These are phyloP conservation scores for Bradypodion pumilum DNA, from an alignment of 2,797 vertebrate genomes.

Conservation along the genomic window DNA sequence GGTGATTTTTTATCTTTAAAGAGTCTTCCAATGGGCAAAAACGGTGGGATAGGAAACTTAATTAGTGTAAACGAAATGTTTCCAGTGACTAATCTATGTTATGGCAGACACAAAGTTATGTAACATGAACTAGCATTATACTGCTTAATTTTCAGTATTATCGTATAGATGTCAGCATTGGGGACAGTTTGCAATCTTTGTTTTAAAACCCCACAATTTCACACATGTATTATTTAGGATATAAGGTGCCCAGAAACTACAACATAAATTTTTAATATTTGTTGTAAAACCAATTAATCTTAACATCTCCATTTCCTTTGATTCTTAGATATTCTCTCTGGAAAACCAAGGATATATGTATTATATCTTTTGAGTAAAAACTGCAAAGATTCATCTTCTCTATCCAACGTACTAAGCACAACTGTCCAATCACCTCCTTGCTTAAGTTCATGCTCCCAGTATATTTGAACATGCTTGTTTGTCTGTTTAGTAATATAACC, in stretches of 20 bases:
- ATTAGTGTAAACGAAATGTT: too few species aligned
- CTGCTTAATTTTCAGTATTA: neutral
- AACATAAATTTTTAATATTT: neutral
- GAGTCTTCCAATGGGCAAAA: too few species aligned
- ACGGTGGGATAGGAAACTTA: too few species aligned
- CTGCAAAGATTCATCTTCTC: neutral
- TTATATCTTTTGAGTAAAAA: neutral
- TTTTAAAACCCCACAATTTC: neutral
- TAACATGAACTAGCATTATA: too few species aligned
- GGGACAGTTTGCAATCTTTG: neutral
- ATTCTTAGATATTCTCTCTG: neutral
- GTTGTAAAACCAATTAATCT: neutral
- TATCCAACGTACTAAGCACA: too few species aligned
- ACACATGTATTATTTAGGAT: neutral
- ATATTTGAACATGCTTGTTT: too few species aligned
- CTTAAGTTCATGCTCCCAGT: too few species aligned
- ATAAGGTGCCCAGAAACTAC: neutral
- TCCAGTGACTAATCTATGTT: too few species aligned
- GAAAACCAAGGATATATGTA: neutral
- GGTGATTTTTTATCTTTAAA: too few species aligned
- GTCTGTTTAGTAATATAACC: too few species aligned
- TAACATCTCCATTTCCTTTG: constrained; percentile 1
- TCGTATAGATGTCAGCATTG: neutral
- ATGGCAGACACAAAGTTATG: too few species aligned
- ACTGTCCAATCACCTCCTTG: too few species aligned